Conservation (phyloP, 2,888 invertebrate species). For the Drosophila mercatorum region DNA sequence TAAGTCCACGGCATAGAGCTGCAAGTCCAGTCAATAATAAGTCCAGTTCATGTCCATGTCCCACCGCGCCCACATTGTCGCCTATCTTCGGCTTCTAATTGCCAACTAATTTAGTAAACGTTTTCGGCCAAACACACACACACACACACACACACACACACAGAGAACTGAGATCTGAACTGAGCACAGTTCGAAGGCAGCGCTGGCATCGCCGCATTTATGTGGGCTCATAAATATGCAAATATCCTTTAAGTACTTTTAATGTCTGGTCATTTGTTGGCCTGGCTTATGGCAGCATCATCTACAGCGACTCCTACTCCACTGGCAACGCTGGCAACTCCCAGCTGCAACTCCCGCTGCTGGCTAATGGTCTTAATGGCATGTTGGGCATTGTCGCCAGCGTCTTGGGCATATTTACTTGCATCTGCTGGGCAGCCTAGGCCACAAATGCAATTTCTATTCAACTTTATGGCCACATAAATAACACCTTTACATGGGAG, state of each 20-base stretch:
- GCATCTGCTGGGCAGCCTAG: conserved; percentile 45
- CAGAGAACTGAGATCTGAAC: no score
- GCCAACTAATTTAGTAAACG: conserved; percentile 60
- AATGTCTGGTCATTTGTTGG: conserved; percentile 76
- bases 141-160: background rate
- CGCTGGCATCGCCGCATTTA: conserved; percentile 66
- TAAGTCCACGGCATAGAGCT: background rate
- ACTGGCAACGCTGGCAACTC: background rate
- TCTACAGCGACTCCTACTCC: conserved; percentile 5
- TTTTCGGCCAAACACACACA: background rate
- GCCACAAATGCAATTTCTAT: conserved; percentile 64
- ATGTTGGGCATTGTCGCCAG: conserved; percentile 76
- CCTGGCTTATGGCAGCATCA: conserved; percentile 46
- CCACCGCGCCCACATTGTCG: background rate
- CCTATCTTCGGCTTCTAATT: conserved; percentile 52
- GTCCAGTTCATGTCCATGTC: background rate
- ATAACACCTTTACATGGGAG: conserved; percentile 63
- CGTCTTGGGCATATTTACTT: conserved; percentile 59
- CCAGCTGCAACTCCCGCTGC: conserved; percentile 1
- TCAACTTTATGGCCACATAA: conserved; percentile 77
- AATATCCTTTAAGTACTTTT: conserved; percentile 81
- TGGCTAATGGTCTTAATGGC: conserved; percentile 69
- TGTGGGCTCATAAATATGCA: conserved; percentile 81
- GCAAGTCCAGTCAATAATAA: background rate
- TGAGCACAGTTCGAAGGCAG: background rate